Evolutionary conservation across 2,888 invertebrate genomes (phyloP).

Genomic region (Luffia ferchaultella): DNA sequence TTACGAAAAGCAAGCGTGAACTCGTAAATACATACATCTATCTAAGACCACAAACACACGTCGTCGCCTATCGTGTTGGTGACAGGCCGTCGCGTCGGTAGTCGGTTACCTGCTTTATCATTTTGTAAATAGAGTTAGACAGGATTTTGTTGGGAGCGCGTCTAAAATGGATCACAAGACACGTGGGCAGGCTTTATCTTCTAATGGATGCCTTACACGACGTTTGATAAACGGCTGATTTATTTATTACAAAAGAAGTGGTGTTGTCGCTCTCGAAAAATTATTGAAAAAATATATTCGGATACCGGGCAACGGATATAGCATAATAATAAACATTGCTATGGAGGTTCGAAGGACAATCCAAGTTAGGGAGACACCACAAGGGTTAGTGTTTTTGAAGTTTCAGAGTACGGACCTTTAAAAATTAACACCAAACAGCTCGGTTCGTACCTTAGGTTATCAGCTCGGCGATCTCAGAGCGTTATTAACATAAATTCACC

Average conservation of each 20-base stretch:
- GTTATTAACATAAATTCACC: constrained; percentile 26
- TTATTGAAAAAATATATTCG: too few relatives aligned
- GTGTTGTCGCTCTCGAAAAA: too few relatives aligned
- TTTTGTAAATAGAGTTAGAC: constrained; percentile 44
- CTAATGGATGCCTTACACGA: constrained; percentile 26
- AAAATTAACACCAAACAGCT: too few relatives aligned
- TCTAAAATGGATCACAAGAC: constrained; percentile 35
- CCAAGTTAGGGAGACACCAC: too few relatives aligned
- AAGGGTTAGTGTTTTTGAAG: too few relatives aligned
- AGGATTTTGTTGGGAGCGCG: constrained; percentile 30
- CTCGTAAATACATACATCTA: too few relatives aligned
- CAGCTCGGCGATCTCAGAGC: not conserved
- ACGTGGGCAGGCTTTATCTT: constrained; percentile 28
- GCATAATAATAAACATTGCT: too few relatives aligned
- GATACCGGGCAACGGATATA: too few relatives aligned
- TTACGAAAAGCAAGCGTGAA: too few relatives aligned
- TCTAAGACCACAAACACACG: not conserved
- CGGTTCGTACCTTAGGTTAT: not conserved
- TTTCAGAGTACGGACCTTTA: too few relatives aligned
- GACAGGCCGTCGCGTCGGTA: constrained; percentile 26
- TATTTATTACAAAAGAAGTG: too few relatives aligned
- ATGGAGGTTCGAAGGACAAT: too few relatives aligned
- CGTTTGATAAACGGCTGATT: not conserved
- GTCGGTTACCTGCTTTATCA: constrained; percentile 38
- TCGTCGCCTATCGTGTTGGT: constrained; percentile 1